Base-by-base conservation (phyloP, 2,888 invertebrate genomes). In the Scaeva pyrastri region DNA sequence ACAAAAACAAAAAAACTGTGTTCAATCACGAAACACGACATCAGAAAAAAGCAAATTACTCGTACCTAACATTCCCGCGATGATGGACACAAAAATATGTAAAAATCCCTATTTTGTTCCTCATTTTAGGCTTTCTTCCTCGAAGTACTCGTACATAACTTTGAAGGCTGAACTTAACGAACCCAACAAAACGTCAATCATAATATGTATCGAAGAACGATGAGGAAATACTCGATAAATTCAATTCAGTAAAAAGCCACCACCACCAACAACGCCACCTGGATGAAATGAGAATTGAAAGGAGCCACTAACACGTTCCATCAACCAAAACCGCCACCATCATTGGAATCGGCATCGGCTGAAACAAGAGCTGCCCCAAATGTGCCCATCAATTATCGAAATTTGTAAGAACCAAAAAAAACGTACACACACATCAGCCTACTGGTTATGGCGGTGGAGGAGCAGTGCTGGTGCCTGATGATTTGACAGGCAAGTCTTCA, bases 381-480 rank as follows among this genome's bases (percentile, higher is more conserved):
- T 75, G 43, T 62, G 64, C 71, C 73, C 68, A 75, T 82, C 82
- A 86, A 64, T 82, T 78, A 80, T 76, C 60, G 60, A 77, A 76
- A 77, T 66, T 60, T 73, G 14, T 43, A 12, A 23, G 72, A 43
- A 71, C 5, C 12, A 36, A 50, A 48, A 31, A 48, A 21, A 78
- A 71, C 45, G 36, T 8, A n/a, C n/a, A n/a, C n/a, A 48, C 66
- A 12, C n/a, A 16, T 55, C 50, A 19, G 45, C 7, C 36, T 45
- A 39, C 23, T 45, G 23, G 60, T 52, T 14, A 60, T 60, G 21
- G 39, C 21, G 8, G 58, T 56, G 23, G 50, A 21, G 8, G 21
- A 16, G 19, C n/a, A n/a, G 12, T 31, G 31, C 5, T 31, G 31
- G 31, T 31, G 31, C 31, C 31, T 31, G 31, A 31, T 31, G 31